A percentile compares a stretch with the other conserved stretches of the same genome.
Evolutionary conservation across 2,113 vertebrate genomes (phyloP).

Genomic region (Alligator sinensis): DNA sequence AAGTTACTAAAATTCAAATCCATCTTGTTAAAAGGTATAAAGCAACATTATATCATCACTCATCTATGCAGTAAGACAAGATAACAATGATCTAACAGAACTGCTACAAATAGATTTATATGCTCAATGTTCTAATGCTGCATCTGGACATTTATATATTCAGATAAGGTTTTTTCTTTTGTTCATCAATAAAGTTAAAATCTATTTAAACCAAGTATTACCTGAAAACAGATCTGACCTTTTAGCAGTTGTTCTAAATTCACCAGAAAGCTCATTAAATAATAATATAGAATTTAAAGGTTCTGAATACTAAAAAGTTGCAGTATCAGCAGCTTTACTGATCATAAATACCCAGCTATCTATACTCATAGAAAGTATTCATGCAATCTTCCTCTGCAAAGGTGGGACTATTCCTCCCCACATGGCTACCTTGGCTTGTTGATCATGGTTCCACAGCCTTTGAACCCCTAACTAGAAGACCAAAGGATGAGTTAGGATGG

Average conservation of each 20-base stretch:
- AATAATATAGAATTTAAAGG: not conserved
- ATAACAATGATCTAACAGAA: not conserved
- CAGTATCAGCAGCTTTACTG: not conserved
- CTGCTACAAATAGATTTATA: not conserved
- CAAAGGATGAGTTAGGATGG: not conserved
- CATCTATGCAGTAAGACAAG: not conserved
- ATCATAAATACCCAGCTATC: not conserved
- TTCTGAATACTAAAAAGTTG: not conserved
- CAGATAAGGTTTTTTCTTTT: not conserved
- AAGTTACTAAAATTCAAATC: not conserved
- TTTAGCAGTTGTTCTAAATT: rapidly evolving
- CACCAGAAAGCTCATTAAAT: not conserved
- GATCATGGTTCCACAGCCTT: not conserved
- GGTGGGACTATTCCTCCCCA: not conserved
- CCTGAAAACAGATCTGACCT: not conserved
- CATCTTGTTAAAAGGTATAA: not conserved
- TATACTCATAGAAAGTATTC: not conserved
- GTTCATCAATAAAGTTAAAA: not conserved
- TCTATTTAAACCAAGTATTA: rapidly evolving
- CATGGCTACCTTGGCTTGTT: not conserved
- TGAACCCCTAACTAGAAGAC: not conserved
- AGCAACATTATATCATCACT: not conserved
- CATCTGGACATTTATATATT: not conserved
- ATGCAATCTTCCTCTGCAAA: no score
- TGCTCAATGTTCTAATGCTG: not conserved